phyloP scores from a whole-genome alignment of 1,140 invertebrate genomes.

The Pachyrhynchus sulphureomaculatus region DNA sequence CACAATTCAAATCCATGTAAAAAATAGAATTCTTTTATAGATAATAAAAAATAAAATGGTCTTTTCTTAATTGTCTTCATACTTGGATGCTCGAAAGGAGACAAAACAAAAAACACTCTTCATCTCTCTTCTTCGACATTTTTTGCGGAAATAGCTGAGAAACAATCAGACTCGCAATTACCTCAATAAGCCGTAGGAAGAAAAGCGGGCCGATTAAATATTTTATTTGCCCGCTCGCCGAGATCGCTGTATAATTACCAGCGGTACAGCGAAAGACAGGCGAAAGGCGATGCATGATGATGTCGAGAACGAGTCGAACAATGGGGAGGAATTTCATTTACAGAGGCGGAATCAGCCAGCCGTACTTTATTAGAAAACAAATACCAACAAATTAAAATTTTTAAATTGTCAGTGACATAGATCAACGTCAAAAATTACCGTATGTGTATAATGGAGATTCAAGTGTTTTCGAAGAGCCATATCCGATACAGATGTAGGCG shows the following conservation, averaged over 20 bases:
- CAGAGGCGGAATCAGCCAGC: neutral
- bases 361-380: neutral
- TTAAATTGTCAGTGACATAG: too few relatives aligned
- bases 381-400: neutral
- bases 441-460: too few relatives aligned
- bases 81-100: too few relatives aligned
- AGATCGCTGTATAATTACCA: slow-evolving; percentile 17
- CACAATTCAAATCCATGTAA: too few relatives aligned
- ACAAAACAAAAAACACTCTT: neutral
- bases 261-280: neutral
- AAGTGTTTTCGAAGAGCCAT: too few relatives aligned
- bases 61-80: too few relatives aligned
- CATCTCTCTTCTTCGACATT: neutral
- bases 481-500: too few relatives aligned
- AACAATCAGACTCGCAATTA: slow-evolving; percentile 18
- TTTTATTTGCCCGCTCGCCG: slow-evolving; percentile 15
- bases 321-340: slow-evolving; percentile 2
- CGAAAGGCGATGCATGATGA: slow-evolving; percentile 20
- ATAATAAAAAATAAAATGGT: too few relatives aligned
- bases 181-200: slow-evolving; percentile 6
- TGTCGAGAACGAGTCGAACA: slow-evolving; percentile 16
- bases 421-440: too few relatives aligned
- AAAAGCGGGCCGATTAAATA: slow-evolving; percentile 18
- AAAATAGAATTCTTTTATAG: too few relatives aligned
- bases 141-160: slow-evolving; percentile 10